Base-by-base conservation (phyloP, 2,888 invertebrate species). In the Drosophila stalkeri region DNA sequence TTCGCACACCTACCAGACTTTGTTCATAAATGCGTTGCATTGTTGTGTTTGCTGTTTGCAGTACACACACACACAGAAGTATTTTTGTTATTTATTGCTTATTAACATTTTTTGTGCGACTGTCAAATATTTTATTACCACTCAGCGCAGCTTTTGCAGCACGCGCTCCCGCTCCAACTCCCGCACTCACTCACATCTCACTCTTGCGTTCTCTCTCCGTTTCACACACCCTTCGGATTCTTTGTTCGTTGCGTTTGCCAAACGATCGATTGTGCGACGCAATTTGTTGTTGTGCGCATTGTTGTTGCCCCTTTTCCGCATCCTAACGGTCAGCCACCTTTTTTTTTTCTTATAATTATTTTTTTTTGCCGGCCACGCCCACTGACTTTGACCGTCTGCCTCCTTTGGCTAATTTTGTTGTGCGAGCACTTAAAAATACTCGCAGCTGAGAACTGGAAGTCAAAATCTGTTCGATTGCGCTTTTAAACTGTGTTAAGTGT, bases 31-130 rank as follows among this genome's bases (percentile, higher is more conserved):
- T 74, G 77, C 77, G 69, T 39, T 89, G 70, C 83, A 72, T 77
- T 77, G 81, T 80, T 60, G 49, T 77, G 65, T 35, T 63, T 62
- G 39, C 43, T 66, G 35, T 80, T 83, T 86, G 64, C 81, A 82
- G 59, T 86, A 82, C 86, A 77, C 80, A 77, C 51, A 46, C 20
- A 70, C 27, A 62, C 54, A 62, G 16, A 65, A 62, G 64, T 70
- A 83, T 59, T 82, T 56, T 77, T 76, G 67, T 81, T 86, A 86
- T 83, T 89, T 83, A 83, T 83, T 80, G 82, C 72, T 86, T 89
- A 86, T 89, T 81, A 89, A 89, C 69, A 73, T 82, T 79, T 81
- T 51, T 70, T 63, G 59, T 55, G 43, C 51, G 82, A 74, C 79
- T 76, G 77, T 68, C 72, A 75, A 72, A 72, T 62, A 68, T 72